A percentile compares a stretch with the other conserved stretches of the same genome.
Conservation (phyloP, 2,797 vertebrate species). For the Zonotrichia albicollis region DNA sequence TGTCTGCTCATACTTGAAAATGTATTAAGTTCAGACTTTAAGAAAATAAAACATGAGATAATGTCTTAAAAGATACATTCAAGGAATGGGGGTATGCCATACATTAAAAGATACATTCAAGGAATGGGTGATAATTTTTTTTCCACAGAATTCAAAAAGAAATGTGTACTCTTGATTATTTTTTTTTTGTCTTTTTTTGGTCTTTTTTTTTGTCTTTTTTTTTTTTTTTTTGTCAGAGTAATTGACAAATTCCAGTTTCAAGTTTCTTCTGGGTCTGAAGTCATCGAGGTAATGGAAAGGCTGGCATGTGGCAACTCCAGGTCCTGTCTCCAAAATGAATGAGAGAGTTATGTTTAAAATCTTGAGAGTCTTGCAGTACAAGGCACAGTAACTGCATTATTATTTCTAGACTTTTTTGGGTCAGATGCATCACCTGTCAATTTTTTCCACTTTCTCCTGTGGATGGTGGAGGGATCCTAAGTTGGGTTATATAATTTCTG, state of each 20-base stretch:
- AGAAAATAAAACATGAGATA: not conserved
- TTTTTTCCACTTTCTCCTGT: not conserved
- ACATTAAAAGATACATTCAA: not conserved
- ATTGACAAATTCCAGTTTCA: not conserved
- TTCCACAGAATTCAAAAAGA: not conserved
- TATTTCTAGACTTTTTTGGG: not conserved
- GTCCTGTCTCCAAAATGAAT: not conserved
- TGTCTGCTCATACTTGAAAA: not conserved
- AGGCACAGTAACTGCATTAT: not conserved
- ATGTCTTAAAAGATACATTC: not conserved
- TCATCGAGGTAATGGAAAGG: not conserved
- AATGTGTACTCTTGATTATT: not conserved
- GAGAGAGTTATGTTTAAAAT: not conserved
- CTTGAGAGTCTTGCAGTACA: not conserved
- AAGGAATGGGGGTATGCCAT: not conserved
- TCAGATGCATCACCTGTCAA: not conserved
- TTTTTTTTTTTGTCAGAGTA: not conserved
- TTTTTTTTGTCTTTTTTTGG: not conserved
- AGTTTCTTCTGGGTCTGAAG: not conserved
- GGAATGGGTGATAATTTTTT: not conserved
- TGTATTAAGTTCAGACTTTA: not conserved
- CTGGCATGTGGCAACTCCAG: not conserved
- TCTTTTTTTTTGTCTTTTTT: not conserved
- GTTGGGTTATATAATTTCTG: not conserved
- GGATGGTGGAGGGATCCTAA: not conserved